These are phyloP conservation scores for Lucilia cuprina DNA, from an alignment of 1,140 invertebrate species.

Conservation along the genomic window DNA sequence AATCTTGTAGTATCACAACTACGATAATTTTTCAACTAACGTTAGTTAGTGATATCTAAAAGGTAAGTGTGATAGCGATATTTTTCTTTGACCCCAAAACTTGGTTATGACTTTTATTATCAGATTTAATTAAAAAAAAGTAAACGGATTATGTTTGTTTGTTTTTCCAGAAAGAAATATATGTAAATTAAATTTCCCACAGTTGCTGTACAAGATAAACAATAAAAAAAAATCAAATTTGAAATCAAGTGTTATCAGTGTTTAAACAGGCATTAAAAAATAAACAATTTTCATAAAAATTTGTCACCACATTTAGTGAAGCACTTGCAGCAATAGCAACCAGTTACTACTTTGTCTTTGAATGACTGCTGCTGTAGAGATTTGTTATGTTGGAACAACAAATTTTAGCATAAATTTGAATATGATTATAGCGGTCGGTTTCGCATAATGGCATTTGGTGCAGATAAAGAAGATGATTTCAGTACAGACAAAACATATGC, in stretches of 20 bases:
- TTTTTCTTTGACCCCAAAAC: not conserved
- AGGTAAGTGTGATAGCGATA: not conserved
- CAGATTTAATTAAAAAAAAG: not conserved
- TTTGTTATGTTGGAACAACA: not conserved
- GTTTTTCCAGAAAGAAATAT: not conserved
- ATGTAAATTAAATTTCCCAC: not conserved
- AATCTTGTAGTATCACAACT: no score
- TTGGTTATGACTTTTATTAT: not conserved
- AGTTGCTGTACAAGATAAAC: not conserved
- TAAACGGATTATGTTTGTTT: no score
- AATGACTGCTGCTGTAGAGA: not conserved
- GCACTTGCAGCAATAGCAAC: not conserved
- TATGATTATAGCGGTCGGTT: not conserved
- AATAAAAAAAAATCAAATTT: not conserved
- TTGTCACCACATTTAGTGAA: not conserved
- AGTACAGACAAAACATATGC: conserved; percentile 9
- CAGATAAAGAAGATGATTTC: not conserved
- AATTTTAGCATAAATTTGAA: conserved; percentile 30
- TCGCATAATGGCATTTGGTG: not conserved
- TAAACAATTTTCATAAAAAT: not conserved
- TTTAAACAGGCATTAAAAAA: conserved; percentile 27
- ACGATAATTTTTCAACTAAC: no score
- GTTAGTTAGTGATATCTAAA: no score
- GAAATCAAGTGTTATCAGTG: conserved; percentile 27
- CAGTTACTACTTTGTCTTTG: not conserved